These are phyloP conservation scores for Ormyrus nitidulus DNA, from an alignment of 2,888 invertebrate genomes.

Conservation along the genomic window DNA sequence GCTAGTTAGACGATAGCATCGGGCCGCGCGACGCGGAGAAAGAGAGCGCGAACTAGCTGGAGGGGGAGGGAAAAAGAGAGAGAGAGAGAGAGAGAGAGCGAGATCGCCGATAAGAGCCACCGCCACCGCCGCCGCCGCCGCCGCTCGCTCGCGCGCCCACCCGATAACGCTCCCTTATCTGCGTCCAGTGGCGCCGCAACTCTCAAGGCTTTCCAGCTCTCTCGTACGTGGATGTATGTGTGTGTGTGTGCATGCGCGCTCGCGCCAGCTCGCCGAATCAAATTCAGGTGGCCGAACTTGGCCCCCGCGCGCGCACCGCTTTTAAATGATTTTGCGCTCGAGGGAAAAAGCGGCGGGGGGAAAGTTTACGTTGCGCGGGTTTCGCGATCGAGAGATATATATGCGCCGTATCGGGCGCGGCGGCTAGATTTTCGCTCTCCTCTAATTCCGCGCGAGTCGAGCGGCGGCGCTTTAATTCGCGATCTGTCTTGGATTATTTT, in stretches of 20 bases:
- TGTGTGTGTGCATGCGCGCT: neutral
- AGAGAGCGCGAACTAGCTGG: conserved; percentile 59
- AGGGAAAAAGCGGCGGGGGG: neutral
- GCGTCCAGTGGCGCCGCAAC: conserved; percentile 75
- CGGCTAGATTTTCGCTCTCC: too few relatives aligned
- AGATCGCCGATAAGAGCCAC: conserved; percentile 76
- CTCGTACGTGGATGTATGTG: neutral
- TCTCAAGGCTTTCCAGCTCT: conserved; percentile 72
- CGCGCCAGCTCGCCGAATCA: conserved; percentile 25
- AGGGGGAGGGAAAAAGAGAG: conserved; percentile 58
- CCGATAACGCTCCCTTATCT: conserved; percentile 75
- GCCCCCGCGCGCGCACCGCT: neutral
- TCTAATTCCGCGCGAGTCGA: too few relatives aligned
- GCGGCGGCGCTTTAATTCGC: too few relatives aligned
- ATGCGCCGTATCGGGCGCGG: too few relatives aligned
- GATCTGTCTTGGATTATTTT: too few relatives aligned
- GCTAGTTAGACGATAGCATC: conserved; percentile 80
- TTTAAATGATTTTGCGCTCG: conserved; percentile 33
- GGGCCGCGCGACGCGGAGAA: conserved; percentile 71
- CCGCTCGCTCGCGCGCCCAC: conserved; percentile 61
- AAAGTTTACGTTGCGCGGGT: conserved; percentile 6
- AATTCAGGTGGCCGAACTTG: conserved; percentile 31
- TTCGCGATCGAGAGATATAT: neutral
- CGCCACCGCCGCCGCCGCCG: conserved; percentile 61
- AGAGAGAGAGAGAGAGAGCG: conserved; percentile 75